phyloP scores from a whole-genome alignment of 2,113 vertebrate genomes.

The Microtus ochrogaster region DNA sequence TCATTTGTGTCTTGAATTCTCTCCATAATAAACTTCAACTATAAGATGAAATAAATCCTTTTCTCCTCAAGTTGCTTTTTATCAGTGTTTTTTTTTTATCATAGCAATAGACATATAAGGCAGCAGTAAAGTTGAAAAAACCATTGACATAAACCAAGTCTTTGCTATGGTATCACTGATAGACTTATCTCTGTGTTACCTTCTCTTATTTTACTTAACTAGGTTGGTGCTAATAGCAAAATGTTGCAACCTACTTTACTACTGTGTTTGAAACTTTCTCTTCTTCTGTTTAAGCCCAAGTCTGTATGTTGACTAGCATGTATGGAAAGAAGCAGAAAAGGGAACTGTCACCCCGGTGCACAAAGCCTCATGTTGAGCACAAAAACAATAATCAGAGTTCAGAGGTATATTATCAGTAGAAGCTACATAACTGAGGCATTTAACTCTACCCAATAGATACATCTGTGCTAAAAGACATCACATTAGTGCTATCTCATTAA shows the following conservation, averaged over 20 bases:
- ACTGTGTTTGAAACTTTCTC: background rate
- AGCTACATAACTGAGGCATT: background rate
- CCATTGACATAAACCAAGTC: background rate
- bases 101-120: background rate
- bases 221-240: background rate
- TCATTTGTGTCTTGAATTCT: background rate
- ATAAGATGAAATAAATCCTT: background rate
- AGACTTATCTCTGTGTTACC: background rate
- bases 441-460: background rate
- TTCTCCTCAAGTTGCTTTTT: background rate
- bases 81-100: background rate
- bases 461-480: background rate
- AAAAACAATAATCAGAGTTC: background rate
- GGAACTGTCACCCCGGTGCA: background rate
- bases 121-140: background rate
- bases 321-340: background rate
- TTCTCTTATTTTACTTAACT: constrained; percentile 27
- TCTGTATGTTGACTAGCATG: background rate
- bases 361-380: background rate
- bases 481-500: constrained; percentile 25
- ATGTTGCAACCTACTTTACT: background rate
- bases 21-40: background rate
- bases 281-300: background rate
- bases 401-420: background rate
- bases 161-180: background rate